Evolutionary conservation across 2,797 vertebrate species (phyloP).

Genomic region (Orientallactaga sibirica): DNA sequence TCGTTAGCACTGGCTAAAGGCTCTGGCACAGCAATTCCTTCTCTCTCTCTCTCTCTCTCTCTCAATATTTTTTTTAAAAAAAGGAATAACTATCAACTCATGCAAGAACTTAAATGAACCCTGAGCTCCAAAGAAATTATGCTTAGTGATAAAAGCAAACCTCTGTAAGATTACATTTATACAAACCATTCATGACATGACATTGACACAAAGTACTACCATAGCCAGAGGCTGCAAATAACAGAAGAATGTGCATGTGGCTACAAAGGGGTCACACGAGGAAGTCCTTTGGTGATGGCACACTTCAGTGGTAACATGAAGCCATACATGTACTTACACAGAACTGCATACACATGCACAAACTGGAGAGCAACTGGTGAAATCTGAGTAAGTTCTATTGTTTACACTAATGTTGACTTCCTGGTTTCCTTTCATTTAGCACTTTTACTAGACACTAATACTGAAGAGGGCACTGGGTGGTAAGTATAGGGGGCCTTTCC

Average conservation of each 20-base stretch:
- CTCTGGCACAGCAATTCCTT: no score
- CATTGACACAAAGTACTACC: not conserved
- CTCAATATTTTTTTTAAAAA: not conserved
- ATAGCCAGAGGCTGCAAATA: not conserved
- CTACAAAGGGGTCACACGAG: not conserved
- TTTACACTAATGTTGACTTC: not conserved
- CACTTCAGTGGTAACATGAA: not conserved
- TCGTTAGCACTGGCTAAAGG: no score
- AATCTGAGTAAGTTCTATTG: not conserved
- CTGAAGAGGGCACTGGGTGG: fast-evolving
- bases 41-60: no score
- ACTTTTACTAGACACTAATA: not conserved
- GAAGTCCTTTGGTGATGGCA: not conserved
- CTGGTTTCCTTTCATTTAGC: not conserved
- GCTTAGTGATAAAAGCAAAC: not conserved
- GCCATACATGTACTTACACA: fast-evolving
- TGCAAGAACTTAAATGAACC: not conserved
- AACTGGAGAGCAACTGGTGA: not conserved
- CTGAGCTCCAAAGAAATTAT: not conserved
- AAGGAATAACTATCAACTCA: not conserved
- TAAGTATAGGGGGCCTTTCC: not conserved
- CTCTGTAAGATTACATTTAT: not conserved
- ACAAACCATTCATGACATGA: not conserved
- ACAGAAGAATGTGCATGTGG: fast-evolving
- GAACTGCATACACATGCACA: no score